Percentiles rank a stretch among this genome's conserved stretches.
phyloP scores from a whole-genome alignment of 2,797 vertebrate genomes.

The Rhabdophis nuchalis region DNA sequence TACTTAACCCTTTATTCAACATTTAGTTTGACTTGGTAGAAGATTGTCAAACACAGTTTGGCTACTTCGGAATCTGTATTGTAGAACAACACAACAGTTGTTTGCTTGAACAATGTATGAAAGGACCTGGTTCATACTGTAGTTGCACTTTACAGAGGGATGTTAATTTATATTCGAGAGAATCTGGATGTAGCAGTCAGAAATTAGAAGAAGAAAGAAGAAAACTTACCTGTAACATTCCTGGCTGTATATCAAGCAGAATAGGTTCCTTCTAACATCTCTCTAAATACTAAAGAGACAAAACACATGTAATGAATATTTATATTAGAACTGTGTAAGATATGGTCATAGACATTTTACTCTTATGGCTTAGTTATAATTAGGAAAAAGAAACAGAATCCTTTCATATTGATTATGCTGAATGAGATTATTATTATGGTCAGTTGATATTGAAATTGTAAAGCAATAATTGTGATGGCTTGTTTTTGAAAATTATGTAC shows the following conservation, averaged over 20 bases:
- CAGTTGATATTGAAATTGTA: background rate
- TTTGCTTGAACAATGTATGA: background rate
- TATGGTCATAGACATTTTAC: background rate
- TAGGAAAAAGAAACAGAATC: background rate
- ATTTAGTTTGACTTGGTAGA: background rate
- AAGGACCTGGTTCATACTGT: background rate
- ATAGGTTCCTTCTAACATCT: background rate
- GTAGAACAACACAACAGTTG: background rate
- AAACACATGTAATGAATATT: background rate
- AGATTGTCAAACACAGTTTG: background rate
- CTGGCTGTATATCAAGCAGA: background rate
- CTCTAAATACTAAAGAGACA: background rate
- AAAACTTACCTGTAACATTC: background rate
- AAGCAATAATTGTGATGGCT: background rate
- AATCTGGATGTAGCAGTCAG: background rate
- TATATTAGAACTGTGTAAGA: background rate
- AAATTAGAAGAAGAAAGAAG: background rate
- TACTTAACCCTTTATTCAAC: background rate
- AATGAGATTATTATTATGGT: background rate
- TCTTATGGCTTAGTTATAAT: background rate
- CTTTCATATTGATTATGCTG: background rate
- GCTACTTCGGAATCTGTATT: background rate
- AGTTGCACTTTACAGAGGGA: background rate
- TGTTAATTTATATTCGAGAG: background rate
- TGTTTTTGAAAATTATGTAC: background rate